A percentile compares a stretch with the other conserved stretches of the same genome.
Evolutionary conservation across 2,797 vertebrate species (phyloP).

Genomic region (Setipinna tenuifilis): DNA sequence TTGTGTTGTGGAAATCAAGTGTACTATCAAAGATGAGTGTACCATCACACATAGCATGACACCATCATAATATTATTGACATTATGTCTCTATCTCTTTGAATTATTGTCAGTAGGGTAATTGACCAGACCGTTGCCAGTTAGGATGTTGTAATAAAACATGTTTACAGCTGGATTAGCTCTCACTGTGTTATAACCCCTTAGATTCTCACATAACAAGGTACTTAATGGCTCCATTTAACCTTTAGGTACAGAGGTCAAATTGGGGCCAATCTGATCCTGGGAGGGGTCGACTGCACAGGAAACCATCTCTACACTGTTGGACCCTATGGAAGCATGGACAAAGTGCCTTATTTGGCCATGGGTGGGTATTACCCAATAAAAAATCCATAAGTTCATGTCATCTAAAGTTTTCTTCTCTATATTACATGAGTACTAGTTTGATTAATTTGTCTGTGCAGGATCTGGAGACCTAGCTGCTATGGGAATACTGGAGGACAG

Average conservation of each 20-base stretch:
- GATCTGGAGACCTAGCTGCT: constrained; percentile 75
- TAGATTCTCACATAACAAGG: not conserved
- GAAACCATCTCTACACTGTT: constrained; percentile 71
- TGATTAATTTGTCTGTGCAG: constrained; percentile 49
- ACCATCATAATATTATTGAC: not conserved
- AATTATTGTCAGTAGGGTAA: not conserved
- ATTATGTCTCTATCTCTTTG: not conserved
- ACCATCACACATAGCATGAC: not conserved
- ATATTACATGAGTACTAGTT: too few species aligned
- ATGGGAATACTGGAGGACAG: constrained; percentile 75
- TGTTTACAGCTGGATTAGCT: not conserved
- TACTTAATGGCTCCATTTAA: not conserved
- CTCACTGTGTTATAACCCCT: not conserved
- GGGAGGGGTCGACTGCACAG: constrained; percentile 75
- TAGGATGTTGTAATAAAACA: not conserved
- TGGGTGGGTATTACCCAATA: constrained; percentile 66
- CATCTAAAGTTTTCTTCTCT: not conserved
- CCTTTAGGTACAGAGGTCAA: constrained; percentile 69
- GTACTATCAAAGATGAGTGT: not conserved
- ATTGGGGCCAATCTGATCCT: constrained; percentile 75
- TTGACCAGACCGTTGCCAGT: not conserved
- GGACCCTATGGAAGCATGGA: constrained; percentile 69
- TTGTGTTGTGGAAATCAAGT: not conserved
- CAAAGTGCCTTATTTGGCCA: constrained; percentile 65
- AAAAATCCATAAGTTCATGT: not conserved